These are phyloP conservation scores for Anguilla japonica DNA, from an alignment of 2,113 vertebrate genomes.

Conservation along the genomic window DNA sequence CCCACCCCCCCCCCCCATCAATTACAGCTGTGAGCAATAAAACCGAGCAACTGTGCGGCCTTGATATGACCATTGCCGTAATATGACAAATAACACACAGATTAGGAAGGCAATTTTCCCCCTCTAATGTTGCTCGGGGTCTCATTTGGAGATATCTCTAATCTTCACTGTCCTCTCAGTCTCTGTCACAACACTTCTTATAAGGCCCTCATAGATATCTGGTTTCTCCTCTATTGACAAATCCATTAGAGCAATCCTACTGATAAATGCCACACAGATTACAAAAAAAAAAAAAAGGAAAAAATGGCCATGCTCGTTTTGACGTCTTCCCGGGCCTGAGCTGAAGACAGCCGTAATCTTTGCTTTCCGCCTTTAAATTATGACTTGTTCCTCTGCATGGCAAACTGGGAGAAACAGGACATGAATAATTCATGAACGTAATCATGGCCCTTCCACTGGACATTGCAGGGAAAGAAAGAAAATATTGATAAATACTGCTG, in stretches of 20 bases:
- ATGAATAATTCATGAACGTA: slow-evolving; percentile 64
- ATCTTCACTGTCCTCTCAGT: slow-evolving; percentile 64
- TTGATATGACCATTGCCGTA: slow-evolving; percentile 50
- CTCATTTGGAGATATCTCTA: slow-evolving; percentile 63
- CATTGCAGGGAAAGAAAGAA: slow-evolving; percentile 34
- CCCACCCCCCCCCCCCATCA: slow-evolving; percentile 1
- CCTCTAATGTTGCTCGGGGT: slow-evolving; percentile 57
- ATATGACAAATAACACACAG: slow-evolving; percentile 60
- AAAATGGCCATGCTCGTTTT: slow-evolving; percentile 53
- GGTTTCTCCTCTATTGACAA: slow-evolving; percentile 49
- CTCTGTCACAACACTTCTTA: slow-evolving; percentile 58
- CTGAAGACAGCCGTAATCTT: slow-evolving; percentile 53
- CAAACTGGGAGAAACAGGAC: slow-evolving; percentile 48
- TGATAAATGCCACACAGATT: slow-evolving; percentile 73
- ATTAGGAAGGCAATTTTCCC: slow-evolving; percentile 60
- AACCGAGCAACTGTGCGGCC: slow-evolving; percentile 35
- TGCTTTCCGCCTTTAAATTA: slow-evolving; percentile 56
- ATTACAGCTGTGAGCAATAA: slow-evolving; percentile 42
- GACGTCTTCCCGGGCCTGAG: slow-evolving; percentile 54
- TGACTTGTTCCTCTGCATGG: slow-evolving; percentile 55
- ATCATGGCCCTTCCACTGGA: slow-evolving; percentile 57
- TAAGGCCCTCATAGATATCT: slow-evolving; percentile 51
- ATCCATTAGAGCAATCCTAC: slow-evolving; percentile 66
- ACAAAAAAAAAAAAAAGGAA: slow-evolving; percentile 39
- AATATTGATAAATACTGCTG: slow-evolving; percentile 54